These are phyloP conservation scores for Erinaceus europaeus DNA, from an alignment of 2,113 vertebrate species.

Conservation along the genomic window DNA sequence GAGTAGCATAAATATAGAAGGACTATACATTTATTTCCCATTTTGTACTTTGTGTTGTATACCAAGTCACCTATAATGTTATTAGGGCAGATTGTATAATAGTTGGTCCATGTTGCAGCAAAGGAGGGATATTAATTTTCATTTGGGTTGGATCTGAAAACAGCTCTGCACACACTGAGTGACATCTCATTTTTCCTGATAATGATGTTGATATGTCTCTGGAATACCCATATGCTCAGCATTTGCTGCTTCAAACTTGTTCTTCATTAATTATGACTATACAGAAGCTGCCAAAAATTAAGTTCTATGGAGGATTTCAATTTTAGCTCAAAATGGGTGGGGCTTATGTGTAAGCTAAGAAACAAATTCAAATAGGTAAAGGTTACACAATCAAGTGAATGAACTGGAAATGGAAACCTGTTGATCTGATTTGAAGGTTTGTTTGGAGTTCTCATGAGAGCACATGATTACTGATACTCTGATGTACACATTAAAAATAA, in stretches of 20 bases:
- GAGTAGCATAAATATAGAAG: background rate
- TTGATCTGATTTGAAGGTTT: background rate
- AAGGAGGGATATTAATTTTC: conserved; percentile 70
- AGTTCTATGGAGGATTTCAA: conserved; percentile 51
- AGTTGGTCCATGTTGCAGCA: conserved; percentile 48
- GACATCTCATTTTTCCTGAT: conserved; percentile 75
- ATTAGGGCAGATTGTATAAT: conserved; percentile 19
- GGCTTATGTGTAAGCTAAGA: background rate
- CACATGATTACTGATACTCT: background rate
- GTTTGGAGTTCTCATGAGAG: background rate
- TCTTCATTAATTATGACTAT: conserved; percentile 69
- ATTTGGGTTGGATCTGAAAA: conserved; percentile 58
- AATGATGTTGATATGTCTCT: conserved; percentile 72
- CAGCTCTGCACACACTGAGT: conserved; percentile 51
- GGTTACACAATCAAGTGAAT: background rate
- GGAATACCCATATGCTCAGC: conserved; percentile 73
- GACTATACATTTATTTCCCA: background rate
- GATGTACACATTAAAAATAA: background rate
- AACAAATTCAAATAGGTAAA: background rate
- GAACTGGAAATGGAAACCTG: background rate
- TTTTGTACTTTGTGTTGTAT: background rate
- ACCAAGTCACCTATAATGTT: background rate
- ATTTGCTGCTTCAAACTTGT: conserved; percentile 65
- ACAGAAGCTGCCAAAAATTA: conserved; percentile 61
- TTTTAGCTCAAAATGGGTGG: background rate